Evolutionary conservation across 1,140 invertebrate species (phyloP), one percentile per base, ranked within the genome.

Genomic region (Drosophila azteca): DNA sequence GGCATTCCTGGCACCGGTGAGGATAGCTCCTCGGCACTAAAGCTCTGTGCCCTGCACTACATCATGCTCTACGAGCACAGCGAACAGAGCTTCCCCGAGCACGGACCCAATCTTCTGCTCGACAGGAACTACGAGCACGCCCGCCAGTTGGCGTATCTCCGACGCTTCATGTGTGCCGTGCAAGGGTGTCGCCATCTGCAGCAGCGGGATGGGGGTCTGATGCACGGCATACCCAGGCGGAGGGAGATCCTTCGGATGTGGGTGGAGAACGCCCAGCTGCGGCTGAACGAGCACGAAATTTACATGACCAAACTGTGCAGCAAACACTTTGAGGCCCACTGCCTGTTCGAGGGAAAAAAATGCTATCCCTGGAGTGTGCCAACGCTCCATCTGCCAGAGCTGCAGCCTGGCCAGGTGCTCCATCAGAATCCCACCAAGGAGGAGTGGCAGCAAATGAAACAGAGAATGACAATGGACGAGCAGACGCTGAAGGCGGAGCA

Each of bases 231-330:
- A 51, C 90, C 90, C 9, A 41, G 59, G 2, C 54, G 71, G 5
- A 49, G 24, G 0, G 79, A 91, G 51, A 22, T 88, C 8, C 53
- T 75, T 2, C 46, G 66, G 8, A 87, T 88, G 78, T 91, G 90
- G 90, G 62, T 83, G 24, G 54, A 77, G 2, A 91, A 91, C 22
- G 72, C 78, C 0, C 72, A 79, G 53, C 24, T 88, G 15, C 58
- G 55, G 5, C 66, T 71, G 31, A 44, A 63, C 11, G 69, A 89
- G 29, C 64, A 74, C 24, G 73, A 80, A 24, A 74, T 72, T 11
- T 81, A 90, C 46, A 67, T 78, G 67, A 65, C 71, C 6, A 78
- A 71, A 43, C 65, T 91, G 15, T 91, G 90, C 29, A 62, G 61
- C 52, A 66, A 57, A 13, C 88, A 90, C 57, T 90, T 90, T 48